phyloP scores from a whole-genome alignment of 2,888 invertebrate genomes.

The Xylota segnis region DNA sequence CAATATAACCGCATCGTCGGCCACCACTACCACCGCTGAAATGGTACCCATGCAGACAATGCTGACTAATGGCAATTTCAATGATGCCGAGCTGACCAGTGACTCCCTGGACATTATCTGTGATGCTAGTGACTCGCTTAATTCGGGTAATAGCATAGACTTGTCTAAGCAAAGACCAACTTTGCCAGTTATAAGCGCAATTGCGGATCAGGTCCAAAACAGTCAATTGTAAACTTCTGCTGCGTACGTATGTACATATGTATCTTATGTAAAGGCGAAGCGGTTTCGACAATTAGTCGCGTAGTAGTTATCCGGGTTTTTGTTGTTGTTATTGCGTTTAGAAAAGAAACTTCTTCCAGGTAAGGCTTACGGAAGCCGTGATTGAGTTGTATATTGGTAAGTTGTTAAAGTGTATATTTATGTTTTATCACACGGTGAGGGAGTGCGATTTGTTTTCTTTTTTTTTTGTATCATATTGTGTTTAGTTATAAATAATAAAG shows the following conservation, averaged over 20 bases:
- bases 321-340: constrained; percentile 24
- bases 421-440: constrained; percentile 29
- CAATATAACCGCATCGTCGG: constrained; percentile 68
- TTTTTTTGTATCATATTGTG: constrained; percentile 2
- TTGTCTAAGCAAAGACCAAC: constrained; percentile 67
- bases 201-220: constrained; percentile 67
- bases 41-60: constrained; percentile 82
- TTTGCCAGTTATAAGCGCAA: constrained; percentile 65
- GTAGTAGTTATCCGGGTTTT: constrained; percentile 26
- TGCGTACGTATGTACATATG: no score
- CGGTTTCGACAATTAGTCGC: constrained; percentile 49
- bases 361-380: constrained; percentile 45
- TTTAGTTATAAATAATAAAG: constrained; percentile 23
- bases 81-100: constrained; percentile 82
- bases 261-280: no score
- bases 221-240: constrained; percentile 65
- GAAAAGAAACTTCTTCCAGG: constrained; percentile 62
- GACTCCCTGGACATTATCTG: constrained; percentile 78
- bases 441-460: constrained; percentile 58
- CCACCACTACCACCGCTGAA: constrained; percentile 79
- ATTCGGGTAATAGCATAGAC: constrained; percentile 73
- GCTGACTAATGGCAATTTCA: constrained; percentile 82
- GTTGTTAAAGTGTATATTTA: constrained; percentile 55
- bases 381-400: constrained; percentile 58
- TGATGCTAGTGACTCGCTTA: constrained; percentile 70